A percentile compares a stretch with the other conserved stretches of the same genome.
Conservation (phyloP, 2,888 invertebrate species). For the Hypolimnas misippus region DNA sequence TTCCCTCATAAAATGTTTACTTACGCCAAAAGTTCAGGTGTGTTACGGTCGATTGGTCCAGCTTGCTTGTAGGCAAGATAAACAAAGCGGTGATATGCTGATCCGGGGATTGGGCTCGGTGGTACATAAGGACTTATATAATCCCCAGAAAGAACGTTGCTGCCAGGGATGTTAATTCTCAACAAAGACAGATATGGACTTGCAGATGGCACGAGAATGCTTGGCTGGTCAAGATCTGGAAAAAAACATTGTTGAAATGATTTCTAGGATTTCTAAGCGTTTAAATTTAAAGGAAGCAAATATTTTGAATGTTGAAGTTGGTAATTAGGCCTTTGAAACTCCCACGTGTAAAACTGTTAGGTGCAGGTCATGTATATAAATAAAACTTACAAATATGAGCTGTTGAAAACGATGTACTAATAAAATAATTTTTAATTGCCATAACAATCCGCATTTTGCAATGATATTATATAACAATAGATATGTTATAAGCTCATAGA, state of each 20-base stretch:
- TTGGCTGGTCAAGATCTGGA: background rate
- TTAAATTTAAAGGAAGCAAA: too few relatives aligned
- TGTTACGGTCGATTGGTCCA: background rate
- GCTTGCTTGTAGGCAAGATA: background rate
- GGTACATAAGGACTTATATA: background rate
- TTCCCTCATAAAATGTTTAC: background rate
- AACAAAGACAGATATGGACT: background rate
- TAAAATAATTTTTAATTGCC: too few relatives aligned
- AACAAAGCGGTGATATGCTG: background rate
- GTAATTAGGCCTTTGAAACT: too few relatives aligned
- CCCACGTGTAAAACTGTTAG: too few relatives aligned
- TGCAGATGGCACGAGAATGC: background rate
- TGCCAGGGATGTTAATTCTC: slow-evolving; percentile 2
- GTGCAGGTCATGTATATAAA: too few relatives aligned
- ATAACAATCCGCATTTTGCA: too few relatives aligned
- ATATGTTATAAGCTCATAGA: too few relatives aligned
- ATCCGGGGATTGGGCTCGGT: background rate
- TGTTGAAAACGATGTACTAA: too few relatives aligned
- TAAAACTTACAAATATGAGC: too few relatives aligned
- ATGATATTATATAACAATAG: too few relatives aligned
- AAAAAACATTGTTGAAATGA: background rate
- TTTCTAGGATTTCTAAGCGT: too few relatives aligned
- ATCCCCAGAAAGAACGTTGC: background rate
- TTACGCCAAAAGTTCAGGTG: background rate
- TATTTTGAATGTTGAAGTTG: too few relatives aligned